Evolutionary conservation across 2,888 invertebrate species (phyloP).

Genomic region (Chorisops tibialis): DNA sequence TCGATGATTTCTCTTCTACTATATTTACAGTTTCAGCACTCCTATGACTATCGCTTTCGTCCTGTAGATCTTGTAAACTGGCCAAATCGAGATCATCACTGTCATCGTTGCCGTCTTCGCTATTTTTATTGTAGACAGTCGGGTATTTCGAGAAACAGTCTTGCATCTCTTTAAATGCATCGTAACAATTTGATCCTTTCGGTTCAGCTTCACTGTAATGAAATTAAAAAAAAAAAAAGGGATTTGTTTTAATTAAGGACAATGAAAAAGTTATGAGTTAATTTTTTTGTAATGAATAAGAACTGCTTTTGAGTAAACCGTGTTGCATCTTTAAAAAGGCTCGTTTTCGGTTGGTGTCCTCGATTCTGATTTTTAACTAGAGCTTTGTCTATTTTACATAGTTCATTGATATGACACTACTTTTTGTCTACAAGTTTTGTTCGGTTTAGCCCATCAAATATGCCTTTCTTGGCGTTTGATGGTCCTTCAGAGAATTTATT

Average conservation of each 20-base stretch:
- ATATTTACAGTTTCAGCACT: constrained; percentile 24
- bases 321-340: too few species aligned
- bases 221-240: constrained; percentile 46
- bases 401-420: too few species aligned
- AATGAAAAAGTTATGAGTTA: neutral
- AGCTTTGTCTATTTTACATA: too few species aligned
- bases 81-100: constrained; percentile 24
- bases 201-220: constrained; percentile 74
- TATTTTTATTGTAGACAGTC: constrained; percentile 74
- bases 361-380: too few species aligned
- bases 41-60: neutral
- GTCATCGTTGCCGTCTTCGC: constrained; percentile 59
- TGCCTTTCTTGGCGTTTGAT: too few species aligned
- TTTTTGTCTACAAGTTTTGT: too few species aligned
- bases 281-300: too few species aligned
- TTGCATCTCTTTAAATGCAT: constrained; percentile 87
- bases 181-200: constrained; percentile 90
- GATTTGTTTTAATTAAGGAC: neutral
- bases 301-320: too few species aligned
- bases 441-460: too few species aligned
- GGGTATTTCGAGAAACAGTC: constrained; percentile 86
- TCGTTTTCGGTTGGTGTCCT: too few species aligned
- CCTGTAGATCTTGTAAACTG: constrained; percentile 19
- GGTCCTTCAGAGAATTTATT: too few species aligned
- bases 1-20: constrained; percentile 15